Evolutionary conservation across 2,888 invertebrate genomes (phyloP).

Genomic region (Tinea trinotella): DNA sequence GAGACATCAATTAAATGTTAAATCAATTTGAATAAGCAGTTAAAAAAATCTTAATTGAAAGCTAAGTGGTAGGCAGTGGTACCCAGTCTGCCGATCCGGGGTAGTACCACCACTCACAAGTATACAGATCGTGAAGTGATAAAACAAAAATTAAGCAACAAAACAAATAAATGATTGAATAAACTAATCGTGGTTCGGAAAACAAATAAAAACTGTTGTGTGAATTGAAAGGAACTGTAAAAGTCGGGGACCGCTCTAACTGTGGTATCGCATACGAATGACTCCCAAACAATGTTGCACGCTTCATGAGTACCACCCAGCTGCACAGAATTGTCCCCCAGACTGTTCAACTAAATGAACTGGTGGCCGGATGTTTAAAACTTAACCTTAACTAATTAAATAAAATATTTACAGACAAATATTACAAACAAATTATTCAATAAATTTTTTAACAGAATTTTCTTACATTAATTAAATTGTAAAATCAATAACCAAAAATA

Average conservation of each 20-base stretch:
- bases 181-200: not conserved
- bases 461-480: no score
- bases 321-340: conserved; percentile 1
- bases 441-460: no score
- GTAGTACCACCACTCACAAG: no score
- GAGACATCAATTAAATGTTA: no score
- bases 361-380: not conserved
- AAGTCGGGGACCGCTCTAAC: not conserved
- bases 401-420: no score
- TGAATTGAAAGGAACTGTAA: conserved; percentile 4
- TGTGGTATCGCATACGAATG: conserved; percentile 12
- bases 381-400: no score
- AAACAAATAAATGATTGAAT: not conserved
- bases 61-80: no score
- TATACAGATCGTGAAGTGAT: not conserved
- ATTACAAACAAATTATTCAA: no score
- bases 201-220: not conserved
- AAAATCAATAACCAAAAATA: no score
- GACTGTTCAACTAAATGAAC: not conserved
- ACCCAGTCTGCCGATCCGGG: no score
- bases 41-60: no score
- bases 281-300: conserved; percentile 8
- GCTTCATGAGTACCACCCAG: not conserved
- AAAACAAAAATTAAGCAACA: not conserved
- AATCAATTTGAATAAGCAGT: no score